Evolutionary conservation across 2,113 vertebrate species (phyloP).

Genomic region (Agelaius tricolor): DNA sequence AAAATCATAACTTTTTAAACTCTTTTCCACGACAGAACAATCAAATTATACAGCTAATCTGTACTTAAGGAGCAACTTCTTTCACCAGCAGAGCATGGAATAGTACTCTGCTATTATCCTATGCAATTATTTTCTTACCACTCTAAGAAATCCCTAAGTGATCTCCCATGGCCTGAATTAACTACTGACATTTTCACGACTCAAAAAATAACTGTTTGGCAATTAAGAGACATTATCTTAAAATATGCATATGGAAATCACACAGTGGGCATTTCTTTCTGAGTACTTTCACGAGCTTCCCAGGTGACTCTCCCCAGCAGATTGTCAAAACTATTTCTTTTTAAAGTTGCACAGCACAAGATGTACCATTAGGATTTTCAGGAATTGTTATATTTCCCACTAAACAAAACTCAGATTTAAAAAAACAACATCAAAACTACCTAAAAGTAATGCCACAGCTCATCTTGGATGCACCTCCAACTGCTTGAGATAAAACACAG

Average conservation of each 20-base stretch:
- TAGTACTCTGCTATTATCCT: background rate
- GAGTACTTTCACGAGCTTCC: background rate
- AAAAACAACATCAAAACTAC: background rate
- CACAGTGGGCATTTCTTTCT: background rate
- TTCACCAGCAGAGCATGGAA: background rate
- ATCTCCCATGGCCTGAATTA: background rate
- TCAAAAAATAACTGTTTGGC: background rate
- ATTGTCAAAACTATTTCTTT: background rate
- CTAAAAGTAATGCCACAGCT: background rate
- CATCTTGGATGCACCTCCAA: background rate
- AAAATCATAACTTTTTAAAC: background rate
- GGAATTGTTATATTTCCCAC: background rate
- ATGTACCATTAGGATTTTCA: background rate
- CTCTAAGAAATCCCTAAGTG: background rate
- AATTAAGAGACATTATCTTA: background rate
- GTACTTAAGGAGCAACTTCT: background rate
- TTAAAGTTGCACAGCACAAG: background rate
- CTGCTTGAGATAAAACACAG: background rate
- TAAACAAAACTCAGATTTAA: background rate
- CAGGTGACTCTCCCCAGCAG: background rate
- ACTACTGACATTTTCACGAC: background rate
- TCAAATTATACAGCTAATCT: background rate
- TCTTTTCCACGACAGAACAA: background rate
- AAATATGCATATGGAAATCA: background rate
- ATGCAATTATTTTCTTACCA: background rate